phyloP scores from a whole-genome alignment of 2,113 vertebrate genomes.

The Crotalus helleri region DNA sequence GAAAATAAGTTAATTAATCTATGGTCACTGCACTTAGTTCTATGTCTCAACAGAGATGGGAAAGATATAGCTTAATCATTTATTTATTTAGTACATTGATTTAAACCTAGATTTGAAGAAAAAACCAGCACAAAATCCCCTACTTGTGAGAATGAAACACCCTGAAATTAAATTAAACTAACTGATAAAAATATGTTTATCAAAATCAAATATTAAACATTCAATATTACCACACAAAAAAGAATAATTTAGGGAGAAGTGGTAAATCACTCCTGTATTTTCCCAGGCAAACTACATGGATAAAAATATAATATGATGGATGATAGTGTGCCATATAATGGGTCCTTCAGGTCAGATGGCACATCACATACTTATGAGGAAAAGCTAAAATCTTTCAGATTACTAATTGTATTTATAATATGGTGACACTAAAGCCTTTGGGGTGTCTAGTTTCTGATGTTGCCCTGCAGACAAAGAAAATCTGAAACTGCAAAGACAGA shows the following conservation, averaged over 20 bases:
- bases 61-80: conserved; percentile 35
- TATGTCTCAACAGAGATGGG: conserved; percentile 50
- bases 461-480: background rate
- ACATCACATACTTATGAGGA: background rate
- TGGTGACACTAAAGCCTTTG: background rate
- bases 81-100: conserved; percentile 67
- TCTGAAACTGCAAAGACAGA: background rate
- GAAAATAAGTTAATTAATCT: conserved; percentile 59
- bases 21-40: conserved; percentile 51
- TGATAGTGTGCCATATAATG: background rate
- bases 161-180: conserved; percentile 61
- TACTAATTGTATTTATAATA: background rate
- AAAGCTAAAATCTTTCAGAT: background rate
- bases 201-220: conserved; percentile 59
- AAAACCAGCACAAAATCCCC: conserved; percentile 63
- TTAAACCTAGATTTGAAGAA: conserved; percentile 57
- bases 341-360: too few relatives aligned
- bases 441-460: background rate
- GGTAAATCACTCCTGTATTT: background rate
- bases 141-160: conserved; percentile 53
- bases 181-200: conserved; percentile 61
- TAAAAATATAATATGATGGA: background rate
- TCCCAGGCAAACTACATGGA: background rate
- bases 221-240: conserved; percentile 40
- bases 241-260: conserved; percentile 35